Percentiles rank a stretch among this genome's conserved stretches.
Conservation (phyloP, 2,888 invertebrate species). For the Myathropa florea region DNA sequence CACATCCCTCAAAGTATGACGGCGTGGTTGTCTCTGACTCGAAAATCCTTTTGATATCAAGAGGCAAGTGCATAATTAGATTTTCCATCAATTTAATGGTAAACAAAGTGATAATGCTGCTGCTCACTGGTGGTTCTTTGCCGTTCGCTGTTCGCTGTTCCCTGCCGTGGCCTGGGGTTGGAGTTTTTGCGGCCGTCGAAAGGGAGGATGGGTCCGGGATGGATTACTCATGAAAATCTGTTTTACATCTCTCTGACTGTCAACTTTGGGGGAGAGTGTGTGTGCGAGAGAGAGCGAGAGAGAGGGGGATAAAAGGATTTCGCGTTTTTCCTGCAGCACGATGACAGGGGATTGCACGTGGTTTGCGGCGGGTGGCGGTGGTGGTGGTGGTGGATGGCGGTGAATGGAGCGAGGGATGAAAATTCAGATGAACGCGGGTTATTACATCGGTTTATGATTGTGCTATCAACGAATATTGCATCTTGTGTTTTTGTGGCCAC, state of each 20-base stretch:
- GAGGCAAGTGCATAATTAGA: conserved; percentile 49
- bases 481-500: conserved; percentile 7
- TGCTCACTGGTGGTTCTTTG: neutral
- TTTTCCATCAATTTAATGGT: conserved; percentile 55
- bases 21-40: neutral
- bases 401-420: conserved; percentile 3
- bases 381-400: no score
- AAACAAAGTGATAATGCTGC: conserved; percentile 51
- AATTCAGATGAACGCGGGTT: neutral
- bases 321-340: neutral
- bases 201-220: conserved; percentile 1
- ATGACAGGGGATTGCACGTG: neutral
- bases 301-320: neutral
- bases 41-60: conserved; percentile 35
- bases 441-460: conserved; percentile 38
- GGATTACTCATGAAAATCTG: conserved; percentile 44
- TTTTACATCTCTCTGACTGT: conserved; percentile 24
- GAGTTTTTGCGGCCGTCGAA: neutral
- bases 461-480: neutral
- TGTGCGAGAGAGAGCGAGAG: neutral
- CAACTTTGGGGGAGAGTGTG: neutral
- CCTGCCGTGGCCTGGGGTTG: neutral
- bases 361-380: neutral
- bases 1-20: neutral
- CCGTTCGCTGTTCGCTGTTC: neutral